phyloP scores from a whole-genome alignment of 2,113 vertebrate genomes.

The Pantherophis guttatus region DNA sequence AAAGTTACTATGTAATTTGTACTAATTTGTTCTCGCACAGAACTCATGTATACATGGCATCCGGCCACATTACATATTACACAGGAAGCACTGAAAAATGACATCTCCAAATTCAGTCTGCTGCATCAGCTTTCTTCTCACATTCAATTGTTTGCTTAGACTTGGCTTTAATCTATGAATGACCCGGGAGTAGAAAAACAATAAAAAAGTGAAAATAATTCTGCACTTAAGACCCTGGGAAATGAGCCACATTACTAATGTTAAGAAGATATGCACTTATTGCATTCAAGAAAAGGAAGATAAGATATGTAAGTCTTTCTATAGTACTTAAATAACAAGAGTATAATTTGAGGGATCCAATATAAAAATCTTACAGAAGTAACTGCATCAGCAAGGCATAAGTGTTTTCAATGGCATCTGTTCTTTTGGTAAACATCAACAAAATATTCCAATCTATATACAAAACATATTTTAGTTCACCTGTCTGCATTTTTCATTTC shows the following conservation, averaged over 20 bases:
- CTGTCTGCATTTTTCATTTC: background rate
- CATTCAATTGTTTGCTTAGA: background rate
- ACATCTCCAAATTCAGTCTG: background rate
- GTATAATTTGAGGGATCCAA: background rate
- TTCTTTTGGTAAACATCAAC: background rate
- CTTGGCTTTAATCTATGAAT: background rate
- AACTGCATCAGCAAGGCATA: background rate
- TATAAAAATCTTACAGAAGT: background rate
- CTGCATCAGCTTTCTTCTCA: background rate
- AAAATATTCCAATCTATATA: conserved; percentile 4
- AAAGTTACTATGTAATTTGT: background rate
- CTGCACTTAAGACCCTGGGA: background rate
- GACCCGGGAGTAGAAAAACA: background rate
- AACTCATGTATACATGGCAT: background rate
- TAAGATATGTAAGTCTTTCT: background rate
- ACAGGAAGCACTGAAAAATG: background rate
- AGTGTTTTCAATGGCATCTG: conserved; percentile 3
- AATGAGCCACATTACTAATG: background rate
- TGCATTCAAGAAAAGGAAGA: background rate
- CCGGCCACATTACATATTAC: background rate
- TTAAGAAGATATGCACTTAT: background rate
- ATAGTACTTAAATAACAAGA: background rate
- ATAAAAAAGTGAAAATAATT: background rate
- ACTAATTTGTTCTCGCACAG: background rate
- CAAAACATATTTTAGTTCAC: conserved; percentile 1